Base-by-base conservation (phyloP, 2,888 invertebrate genomes). In the Cheilosia variabilis region DNA sequence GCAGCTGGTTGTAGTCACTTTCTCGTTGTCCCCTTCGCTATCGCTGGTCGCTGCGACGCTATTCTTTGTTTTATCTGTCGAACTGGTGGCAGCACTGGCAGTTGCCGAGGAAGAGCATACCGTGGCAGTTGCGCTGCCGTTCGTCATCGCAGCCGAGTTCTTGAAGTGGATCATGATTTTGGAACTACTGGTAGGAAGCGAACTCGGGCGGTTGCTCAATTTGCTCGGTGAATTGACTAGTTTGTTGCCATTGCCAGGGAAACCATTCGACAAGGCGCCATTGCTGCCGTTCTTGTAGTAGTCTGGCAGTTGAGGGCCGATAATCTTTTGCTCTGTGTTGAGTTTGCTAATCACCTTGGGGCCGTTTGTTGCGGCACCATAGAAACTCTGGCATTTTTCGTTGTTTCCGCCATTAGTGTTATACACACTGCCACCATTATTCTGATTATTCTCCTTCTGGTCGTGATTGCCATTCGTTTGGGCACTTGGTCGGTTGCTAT, bases 81-180 rank as follows among this genome's bases (percentile, higher is more conserved):
- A 86, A 53, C 87, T 87, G 3, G 75, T 76, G 1, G 87, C 81
- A 17, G 82, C 62, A 6, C 65, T 81, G 15, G 87, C 63, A 22
- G 78, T 52, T 9, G 81, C 60, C 22, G 87, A 81, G 37, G 87
- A 87, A 13, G 88, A 83, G 41, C 80, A 68, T 13, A 68, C 81
- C 6, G 88, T 87, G 65, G 87, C 87, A 47, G 79, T 79, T 52
- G 88, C 71, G 41, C 43, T 81, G 0, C 68, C 66, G 22, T 71
- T 72, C 24, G 52, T 24, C 63, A 81, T 55, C 3, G 93, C 86
- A 1, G 87, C 58, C 41, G 87, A 45, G 62, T 93, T 93, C 83
- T 93, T 94, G 45, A 93, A 91, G 7, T 93, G 93, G 87, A 93
- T 93, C 89, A 93, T 93, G 79, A 93, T 89, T 78, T 89, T 89